phyloP scores from a whole-genome alignment of 2,888 invertebrate species.

The Ectobius pallidus region DNA sequence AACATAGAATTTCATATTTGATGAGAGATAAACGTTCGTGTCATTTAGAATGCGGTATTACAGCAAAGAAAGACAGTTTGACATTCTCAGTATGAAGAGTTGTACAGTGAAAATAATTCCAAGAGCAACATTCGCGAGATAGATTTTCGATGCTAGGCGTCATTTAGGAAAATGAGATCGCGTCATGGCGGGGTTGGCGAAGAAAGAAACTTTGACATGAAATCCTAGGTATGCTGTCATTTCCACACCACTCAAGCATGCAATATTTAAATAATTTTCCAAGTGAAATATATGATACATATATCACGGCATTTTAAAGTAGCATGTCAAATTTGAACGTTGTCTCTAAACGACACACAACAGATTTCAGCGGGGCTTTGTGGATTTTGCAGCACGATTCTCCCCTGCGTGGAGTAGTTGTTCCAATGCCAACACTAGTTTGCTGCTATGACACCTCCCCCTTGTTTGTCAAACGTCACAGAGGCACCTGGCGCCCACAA shows the following conservation, averaged over 20 bases:
- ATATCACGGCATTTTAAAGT: constrained; percentile 31
- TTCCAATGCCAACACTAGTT: constrained; percentile 36
- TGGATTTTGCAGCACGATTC: constrained; percentile 28
- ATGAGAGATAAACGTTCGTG: no score
- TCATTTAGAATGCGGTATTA: no score
- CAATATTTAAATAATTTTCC: constrained; percentile 36
- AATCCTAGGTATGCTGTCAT: neutral
- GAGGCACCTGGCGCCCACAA: constrained; percentile 42
- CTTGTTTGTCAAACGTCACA: constrained; percentile 44
- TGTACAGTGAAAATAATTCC: no score
- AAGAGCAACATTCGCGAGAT: no score
- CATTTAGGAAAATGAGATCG: no score
- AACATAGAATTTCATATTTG: no score
- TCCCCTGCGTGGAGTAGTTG: constrained; percentile 24
- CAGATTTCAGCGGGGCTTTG: constrained; percentile 37
- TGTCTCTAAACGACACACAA: constrained; percentile 35
- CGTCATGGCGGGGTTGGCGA: no score
- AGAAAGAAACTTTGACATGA: no score
- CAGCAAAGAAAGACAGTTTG: no score
- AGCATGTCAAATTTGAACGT: constrained; percentile 35
- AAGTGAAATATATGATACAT: constrained; percentile 33
- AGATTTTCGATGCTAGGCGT: no score
- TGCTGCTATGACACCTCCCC: constrained; percentile 32
- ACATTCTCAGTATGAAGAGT: no score
- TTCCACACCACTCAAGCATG: constrained; percentile 1